Conservation (phyloP, 2,888 invertebrate species). For the Heliconius cydno region DNA sequence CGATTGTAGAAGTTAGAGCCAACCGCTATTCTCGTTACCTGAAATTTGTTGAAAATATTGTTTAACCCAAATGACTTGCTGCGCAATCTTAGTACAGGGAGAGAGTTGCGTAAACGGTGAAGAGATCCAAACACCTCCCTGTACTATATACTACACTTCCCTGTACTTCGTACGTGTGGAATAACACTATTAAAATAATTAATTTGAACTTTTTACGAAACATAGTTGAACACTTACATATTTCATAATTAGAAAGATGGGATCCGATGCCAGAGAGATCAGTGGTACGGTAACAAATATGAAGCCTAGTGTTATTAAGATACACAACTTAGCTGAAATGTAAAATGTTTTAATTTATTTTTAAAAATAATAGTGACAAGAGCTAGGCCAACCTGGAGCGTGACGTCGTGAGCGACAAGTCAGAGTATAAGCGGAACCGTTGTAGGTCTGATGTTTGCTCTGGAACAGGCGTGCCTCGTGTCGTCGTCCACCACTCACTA, state of each 20-base stretch:
- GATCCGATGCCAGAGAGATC: constrained; percentile 43
- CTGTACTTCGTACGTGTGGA: too few relatives aligned
- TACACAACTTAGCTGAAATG: constrained; percentile 24
- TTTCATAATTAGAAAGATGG: constrained; percentile 47
- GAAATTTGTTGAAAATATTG: constrained; percentile 7
- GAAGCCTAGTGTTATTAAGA: constrained; percentile 32
- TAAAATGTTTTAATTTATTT: not conserved
- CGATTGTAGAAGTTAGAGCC: constrained; percentile 84
- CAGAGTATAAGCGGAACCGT: too few relatives aligned
- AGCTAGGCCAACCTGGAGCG: too few relatives aligned
- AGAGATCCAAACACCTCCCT: too few relatives aligned
- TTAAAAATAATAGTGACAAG: not conserved
- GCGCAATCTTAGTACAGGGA: too few relatives aligned
- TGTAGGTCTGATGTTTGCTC: too few relatives aligned
- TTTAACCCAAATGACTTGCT: not conserved
- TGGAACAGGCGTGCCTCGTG: too few relatives aligned
- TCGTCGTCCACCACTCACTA: too few relatives aligned
- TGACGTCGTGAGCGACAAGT: too few relatives aligned
- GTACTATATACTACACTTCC: too few relatives aligned
- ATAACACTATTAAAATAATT: too few relatives aligned
- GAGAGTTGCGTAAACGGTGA: too few relatives aligned
- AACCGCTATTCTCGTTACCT: constrained; percentile 71
- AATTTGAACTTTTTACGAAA: not conserved
- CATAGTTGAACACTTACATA: constrained; percentile 45
- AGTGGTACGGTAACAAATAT: constrained; percentile 48